Evolutionary conservation across 2,888 invertebrate species (phyloP), one percentile per base, ranked within the genome.

Genomic region (Dyspetes luteomarginatus): DNA sequence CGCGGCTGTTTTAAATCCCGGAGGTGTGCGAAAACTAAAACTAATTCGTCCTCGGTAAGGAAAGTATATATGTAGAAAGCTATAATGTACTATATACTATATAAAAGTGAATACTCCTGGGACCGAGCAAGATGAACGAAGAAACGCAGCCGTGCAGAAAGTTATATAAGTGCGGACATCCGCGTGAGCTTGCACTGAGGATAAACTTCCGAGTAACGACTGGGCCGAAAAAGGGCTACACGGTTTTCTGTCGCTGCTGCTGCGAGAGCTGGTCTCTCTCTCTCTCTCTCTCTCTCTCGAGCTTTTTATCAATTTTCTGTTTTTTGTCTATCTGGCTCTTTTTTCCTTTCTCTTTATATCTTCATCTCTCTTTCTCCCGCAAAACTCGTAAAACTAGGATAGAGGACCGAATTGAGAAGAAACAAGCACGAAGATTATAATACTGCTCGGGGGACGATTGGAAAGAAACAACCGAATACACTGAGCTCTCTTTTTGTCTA

Each of bases 201-300:
- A 77, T 71, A 65, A 77, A 77, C 64, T 77, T 74, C 41, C 28
- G 65, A 56, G 77, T 65, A 77, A 77, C 77, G 64, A 71, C 55
- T 30, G 58, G 48, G 64, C 56, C 30, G 72, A 48, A 48, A 74
- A 76, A 50, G 50, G n/a, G 24, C 64, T 56, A 28, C 22, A 71
- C 9, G 30, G 64, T 58, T 72, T 78, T 72, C 77, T 19, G 28
- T 72, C 71, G 19, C 26, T 64, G 24, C 17, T 24, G 45, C 43
- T 7, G 15, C 22, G 28, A 26, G 17, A 5, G 28, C 28, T 43
- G 12, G 17, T 28, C 5, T 43, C 12, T 19, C 43, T 45, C n/a
- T 28, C 28, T 19, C 12, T 24, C 12, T 68, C 43, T 56, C 12
- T 26, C 43, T 2, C 12, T 43, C 36, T 67, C 36, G 7, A 1